Evolutionary conservation across 2,888 invertebrate species (phyloP).

Genomic region (Coelinius sp.): DNA sequence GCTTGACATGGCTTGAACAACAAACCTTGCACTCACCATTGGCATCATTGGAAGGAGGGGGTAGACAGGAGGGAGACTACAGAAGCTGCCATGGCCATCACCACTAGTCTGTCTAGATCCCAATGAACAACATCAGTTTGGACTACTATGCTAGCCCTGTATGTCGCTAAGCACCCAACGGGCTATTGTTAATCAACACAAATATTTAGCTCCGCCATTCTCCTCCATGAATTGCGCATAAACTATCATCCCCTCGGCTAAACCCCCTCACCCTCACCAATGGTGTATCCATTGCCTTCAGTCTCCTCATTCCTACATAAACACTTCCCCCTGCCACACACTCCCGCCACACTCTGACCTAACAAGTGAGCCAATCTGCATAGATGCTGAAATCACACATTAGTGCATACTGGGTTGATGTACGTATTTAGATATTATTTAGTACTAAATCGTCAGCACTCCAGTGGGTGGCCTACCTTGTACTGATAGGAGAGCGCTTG

Average conservation of each 20-base stretch:
- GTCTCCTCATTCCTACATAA: not conserved
- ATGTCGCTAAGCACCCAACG: slow-evolving; percentile 20
- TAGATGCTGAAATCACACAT: slow-evolving; percentile 6
- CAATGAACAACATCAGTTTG: not conserved
- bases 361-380: not conserved
- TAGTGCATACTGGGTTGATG: slow-evolving; percentile 15
- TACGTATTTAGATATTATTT: slow-evolving; percentile 66
- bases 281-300: not conserved
- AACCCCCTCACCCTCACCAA: not conserved
- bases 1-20: slow-evolving; percentile 36
- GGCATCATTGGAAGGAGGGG: not conserved
- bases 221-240: slow-evolving; percentile 10
- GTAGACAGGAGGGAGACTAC: not conserved
- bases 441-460: slow-evolving; percentile 63
- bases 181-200: slow-evolving; percentile 50
- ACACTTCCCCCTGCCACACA: not conserved
- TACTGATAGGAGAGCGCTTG: not conserved
- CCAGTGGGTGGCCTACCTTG: not conserved
- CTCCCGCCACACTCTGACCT: not conserved
- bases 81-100: not conserved
- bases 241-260: not conserved
- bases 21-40: slow-evolving; percentile 3
- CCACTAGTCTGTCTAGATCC: slow-evolving; percentile 3
- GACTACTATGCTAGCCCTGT: not conserved
- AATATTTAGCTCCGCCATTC: slow-evolving; percentile 48